Evolutionary conservation across 2,888 invertebrate species (phyloP).

Genomic region (Drosophila algonquin): DNA sequence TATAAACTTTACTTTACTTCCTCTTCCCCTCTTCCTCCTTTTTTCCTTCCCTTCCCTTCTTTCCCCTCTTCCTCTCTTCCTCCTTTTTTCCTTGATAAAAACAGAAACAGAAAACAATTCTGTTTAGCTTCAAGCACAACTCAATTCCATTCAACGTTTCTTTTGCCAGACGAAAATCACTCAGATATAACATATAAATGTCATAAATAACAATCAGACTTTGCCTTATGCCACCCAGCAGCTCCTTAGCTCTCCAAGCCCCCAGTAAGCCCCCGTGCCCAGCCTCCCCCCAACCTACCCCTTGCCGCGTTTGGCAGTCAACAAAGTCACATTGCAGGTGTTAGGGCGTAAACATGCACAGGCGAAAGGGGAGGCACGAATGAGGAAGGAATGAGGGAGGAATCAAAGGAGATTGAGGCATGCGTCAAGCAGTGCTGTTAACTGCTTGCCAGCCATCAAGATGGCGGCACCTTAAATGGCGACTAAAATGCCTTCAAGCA

Average conservation of each 20-base stretch:
- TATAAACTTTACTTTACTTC: too few species aligned
- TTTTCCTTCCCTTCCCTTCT: too few species aligned
- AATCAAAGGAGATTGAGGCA: neutral
- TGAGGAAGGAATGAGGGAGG: neutral
- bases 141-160: neutral
- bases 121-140: neutral
- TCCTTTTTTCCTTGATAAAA: too few species aligned
- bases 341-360: slow-evolving; percentile 52
- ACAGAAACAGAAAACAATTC: neutral
- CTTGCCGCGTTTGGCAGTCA: slow-evolving; percentile 25
- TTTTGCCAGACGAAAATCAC: slow-evolving; percentile 12
- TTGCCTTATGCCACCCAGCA: neutral
- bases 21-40: too few species aligned
- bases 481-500: slow-evolving; percentile 51
- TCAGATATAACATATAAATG: slow-evolving; percentile 20
- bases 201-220: slow-evolving; percentile 25
- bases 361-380: neutral
- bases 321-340: slow-evolving; percentile 56
- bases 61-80: too few species aligned
- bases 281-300: neutral
- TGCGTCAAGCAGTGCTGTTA: slow-evolving; percentile 30
- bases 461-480: slow-evolving; percentile 43
- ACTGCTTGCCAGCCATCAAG: slow-evolving; percentile 32
- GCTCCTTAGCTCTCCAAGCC: too few species aligned
- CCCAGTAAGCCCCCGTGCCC: neutral